Percentiles rank a stretch among this genome's conserved stretches.
These are phyloP conservation scores for Drosophila pseudotalamancana DNA, from an alignment of 2,888 invertebrate genomes.

Conservation along the genomic window DNA sequence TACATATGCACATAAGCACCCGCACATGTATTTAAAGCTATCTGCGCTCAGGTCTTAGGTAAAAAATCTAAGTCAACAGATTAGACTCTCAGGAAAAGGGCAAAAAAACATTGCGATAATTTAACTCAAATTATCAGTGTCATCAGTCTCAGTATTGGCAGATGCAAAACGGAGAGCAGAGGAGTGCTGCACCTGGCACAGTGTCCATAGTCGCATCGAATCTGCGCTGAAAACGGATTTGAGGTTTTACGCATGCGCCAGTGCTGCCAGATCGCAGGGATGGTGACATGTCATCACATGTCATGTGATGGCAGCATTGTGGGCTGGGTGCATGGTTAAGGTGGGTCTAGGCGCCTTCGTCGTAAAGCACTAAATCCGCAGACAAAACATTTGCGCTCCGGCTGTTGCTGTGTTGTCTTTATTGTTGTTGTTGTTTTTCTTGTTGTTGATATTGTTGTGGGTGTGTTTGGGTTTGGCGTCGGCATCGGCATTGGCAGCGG, in stretches of 20 bases:
- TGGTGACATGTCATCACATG: background rate
- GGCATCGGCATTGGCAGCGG: conserved; percentile 18
- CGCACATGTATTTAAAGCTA: background rate
- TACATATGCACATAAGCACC: background rate
- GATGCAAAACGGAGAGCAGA: conserved; percentile 6
- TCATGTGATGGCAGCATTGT: conserved; percentile 3
- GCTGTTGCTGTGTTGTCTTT: conserved; percentile 18
- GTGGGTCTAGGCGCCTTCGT: conserved; percentile 39
- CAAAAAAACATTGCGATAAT: conserved; percentile 43
- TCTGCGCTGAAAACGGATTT: background rate
- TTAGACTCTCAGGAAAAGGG: conserved; percentile 31
- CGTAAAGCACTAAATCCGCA: conserved; percentile 72
- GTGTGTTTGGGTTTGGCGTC: conserved; percentile 52
- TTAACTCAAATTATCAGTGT: conserved; percentile 52
- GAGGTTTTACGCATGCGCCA: conserved; percentile 27
- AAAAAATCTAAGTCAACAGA: conserved; percentile 22
- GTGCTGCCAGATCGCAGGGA: background rate
- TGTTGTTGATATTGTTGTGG: conserved; percentile 42
- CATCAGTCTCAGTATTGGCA: conserved; percentile 46
- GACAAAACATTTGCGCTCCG: conserved; percentile 61
- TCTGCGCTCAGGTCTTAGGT: conserved; percentile 9
- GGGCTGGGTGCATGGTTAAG: background rate
- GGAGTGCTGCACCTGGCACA: conserved; percentile 11
- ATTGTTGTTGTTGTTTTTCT: conserved; percentile 21
- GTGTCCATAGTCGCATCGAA: background rate